phyloP scores from a whole-genome alignment of 1,140 invertebrate genomes.

The Drosophila ogumai region DNA sequence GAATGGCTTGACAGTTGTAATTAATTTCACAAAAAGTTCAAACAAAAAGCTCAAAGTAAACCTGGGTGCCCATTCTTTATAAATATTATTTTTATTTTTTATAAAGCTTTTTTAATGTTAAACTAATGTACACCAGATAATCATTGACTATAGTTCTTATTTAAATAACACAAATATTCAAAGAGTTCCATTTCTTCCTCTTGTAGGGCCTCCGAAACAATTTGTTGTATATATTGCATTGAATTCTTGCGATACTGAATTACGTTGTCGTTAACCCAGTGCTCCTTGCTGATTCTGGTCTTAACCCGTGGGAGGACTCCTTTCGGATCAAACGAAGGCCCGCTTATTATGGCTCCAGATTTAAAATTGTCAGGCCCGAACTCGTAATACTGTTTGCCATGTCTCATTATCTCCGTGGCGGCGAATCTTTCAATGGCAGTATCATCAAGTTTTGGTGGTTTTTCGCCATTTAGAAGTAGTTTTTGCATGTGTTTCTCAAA shows the following conservation, averaged over 20 bases:
- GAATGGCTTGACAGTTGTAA: not conserved
- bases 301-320: not conserved
- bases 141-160: not conserved
- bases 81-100: not conserved
- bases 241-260: conserved; percentile 14
- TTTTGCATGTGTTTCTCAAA: conserved; percentile 19
- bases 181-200: conserved; percentile 12
- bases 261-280: conserved; percentile 27
- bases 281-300: conserved; percentile 4
- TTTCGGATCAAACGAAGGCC: not conserved
- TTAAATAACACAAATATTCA: conserved; percentile 21
- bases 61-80: not conserved
- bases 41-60: conserved; percentile 1
- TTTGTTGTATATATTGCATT: not conserved
- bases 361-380: conserved; percentile 1
- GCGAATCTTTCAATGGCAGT: not conserved
- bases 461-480: conserved; percentile 1
- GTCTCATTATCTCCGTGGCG: conserved; percentile 4
- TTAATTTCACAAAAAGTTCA: not conserved
- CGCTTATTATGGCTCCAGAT: not conserved
- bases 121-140: not conserved
- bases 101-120: not conserved
- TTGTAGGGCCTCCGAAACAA: conserved; percentile 5
- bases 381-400: conserved; percentile 30
- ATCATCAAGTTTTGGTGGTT: not conserved